Evolutionary conservation across 2,113 vertebrate genomes (phyloP).

Genomic region (Lepidothrix coronata): DNA sequence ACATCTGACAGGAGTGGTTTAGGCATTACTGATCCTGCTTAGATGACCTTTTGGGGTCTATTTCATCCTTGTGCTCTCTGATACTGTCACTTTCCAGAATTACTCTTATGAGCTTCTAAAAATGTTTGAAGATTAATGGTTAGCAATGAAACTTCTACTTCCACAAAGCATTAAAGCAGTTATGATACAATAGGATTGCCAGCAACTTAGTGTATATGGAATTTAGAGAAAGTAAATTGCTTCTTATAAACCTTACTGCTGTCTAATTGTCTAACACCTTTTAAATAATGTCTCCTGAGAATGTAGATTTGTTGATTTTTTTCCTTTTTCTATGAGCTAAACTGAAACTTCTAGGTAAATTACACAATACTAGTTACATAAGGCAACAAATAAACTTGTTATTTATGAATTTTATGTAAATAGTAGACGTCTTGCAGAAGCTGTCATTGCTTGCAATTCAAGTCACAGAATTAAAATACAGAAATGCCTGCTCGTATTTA

Average conservation of each 20-base stretch:
- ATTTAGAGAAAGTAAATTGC: conserved; percentile 19
- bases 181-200: background rate
- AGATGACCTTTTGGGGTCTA: background rate
- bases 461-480: background rate
- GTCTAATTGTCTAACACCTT: background rate
- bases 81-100: background rate
- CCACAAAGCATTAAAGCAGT: background rate
- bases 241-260: conserved; percentile 13
- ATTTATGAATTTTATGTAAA: background rate
- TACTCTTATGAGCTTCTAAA: background rate
- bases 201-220: background rate
- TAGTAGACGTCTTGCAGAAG: background rate
- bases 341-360: background rate
- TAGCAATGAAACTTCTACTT: conserved; percentile 21
- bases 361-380: background rate
- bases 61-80: background rate
- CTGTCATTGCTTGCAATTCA: background rate
- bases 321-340: background rate
- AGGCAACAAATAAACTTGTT: background rate
- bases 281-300: background rate
- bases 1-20: background rate
- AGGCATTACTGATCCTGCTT: background rate
- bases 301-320: background rate
- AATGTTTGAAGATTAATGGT: conserved; percentile 9
- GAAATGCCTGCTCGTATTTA: background rate